These are phyloP conservation scores for Anoplius nigerrimus DNA, from an alignment of 2,888 invertebrate species.

Conservation along the genomic window DNA sequence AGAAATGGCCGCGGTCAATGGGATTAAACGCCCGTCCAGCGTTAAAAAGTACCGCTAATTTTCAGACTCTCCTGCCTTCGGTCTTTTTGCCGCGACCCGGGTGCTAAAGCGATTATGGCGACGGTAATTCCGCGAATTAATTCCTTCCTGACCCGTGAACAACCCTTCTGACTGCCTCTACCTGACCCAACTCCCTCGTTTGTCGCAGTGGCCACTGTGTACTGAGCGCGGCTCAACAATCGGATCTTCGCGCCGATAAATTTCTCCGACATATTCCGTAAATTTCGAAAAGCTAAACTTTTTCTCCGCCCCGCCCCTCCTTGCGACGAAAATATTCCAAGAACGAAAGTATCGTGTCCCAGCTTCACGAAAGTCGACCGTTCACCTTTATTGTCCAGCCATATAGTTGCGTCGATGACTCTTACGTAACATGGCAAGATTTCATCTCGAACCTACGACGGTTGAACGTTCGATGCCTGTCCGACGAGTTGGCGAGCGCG, in stretches of 20 bases:
- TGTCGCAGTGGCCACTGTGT: conserved; percentile 16
- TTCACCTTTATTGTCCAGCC: too few species aligned
- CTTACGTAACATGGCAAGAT: too few species aligned
- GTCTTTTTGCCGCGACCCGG: conserved; percentile 40
- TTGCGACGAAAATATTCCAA: too few species aligned
- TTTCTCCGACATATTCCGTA: too few species aligned
- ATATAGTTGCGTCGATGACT: too few species aligned
- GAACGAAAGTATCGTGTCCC: too few species aligned
- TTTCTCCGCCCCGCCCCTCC: too few species aligned
- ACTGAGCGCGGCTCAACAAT: conserved; percentile 22
- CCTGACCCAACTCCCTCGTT: conserved; percentile 13
- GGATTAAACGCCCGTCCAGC: conserved; percentile 46
- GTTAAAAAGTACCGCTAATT: conserved; percentile 63
- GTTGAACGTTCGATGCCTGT: too few species aligned
- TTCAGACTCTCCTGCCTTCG: conserved; percentile 50
- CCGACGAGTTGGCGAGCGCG: too few species aligned
- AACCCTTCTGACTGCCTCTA: conserved; percentile 30
- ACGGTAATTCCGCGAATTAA: conserved; percentile 57
- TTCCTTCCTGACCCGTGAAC: conserved; percentile 38
- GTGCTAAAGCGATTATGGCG: conserved; percentile 57
- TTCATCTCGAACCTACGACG: too few species aligned
- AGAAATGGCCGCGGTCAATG: conserved; percentile 49
- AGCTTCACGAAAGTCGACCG: too few species aligned
- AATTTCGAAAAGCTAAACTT: too few species aligned
- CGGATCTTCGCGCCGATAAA: conserved; percentile 8